Evolutionary conservation across 2,888 invertebrate species (phyloP), one percentile per base, ranked within the genome.

Genomic region (Hirtodrosophila cameraria): DNA sequence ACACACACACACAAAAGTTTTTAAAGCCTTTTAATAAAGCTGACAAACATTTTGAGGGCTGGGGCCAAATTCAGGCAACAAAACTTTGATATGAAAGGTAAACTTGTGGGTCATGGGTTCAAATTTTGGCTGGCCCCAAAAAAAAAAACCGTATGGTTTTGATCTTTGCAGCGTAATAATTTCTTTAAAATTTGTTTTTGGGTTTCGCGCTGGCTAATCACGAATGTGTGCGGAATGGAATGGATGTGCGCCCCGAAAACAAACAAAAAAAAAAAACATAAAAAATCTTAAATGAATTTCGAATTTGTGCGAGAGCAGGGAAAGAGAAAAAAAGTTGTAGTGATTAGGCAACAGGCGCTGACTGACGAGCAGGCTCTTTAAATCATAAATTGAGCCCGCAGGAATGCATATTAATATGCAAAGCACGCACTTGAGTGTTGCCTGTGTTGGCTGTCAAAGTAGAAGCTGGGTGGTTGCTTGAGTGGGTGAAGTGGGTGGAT

Each of bases 321-420:
- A 18, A 0, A 12, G 4, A 13, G 1, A 9, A 12, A 15, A 53
- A 38, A 62, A 39, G 38, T 48, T 57, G 43, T 57, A 42, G 50
- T 69, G 70, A 75, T 75, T 58, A 54, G 75, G 62, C 75, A 74
- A 60, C 52, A 74, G 69, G 69, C 70, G 9, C 8, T 27, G 13
- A 9, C 15, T 33, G 12, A 28, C 23, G 13, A 15, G 35, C 36
- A 30, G 54, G 54, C 67, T 63, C 78, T 71, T 84, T 84, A 86
- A 81, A 81, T 74, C 85, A 67, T 71, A 77, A 81, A 81, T 81
- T 63, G 82, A 70, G 64, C 58, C 76, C 66, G 61, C 61, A 45
- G 80, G 80, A 80, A 83, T 86, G 84, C 81, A 86, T 59, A 80
- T 86, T 81, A 86, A 77, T 84, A 81, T 86, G 87, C 82, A 84